phyloP scores from a whole-genome alignment of 2,888 invertebrate species.

The Fragum whitleyi region DNA sequence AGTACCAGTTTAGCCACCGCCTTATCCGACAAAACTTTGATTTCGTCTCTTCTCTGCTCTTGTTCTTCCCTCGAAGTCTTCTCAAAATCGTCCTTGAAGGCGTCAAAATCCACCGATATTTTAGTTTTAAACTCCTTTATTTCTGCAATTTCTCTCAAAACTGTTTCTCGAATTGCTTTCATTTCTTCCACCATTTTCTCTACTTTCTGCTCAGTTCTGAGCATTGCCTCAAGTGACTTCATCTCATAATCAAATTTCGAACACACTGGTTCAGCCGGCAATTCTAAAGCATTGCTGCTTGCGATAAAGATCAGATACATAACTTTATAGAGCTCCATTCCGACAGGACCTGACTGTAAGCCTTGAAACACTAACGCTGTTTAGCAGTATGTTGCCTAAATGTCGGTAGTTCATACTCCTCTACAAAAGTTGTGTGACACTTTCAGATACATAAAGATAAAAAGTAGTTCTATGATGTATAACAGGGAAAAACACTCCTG shows the following conservation, averaged over 20 bases:
- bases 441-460: no score
- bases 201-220: constrained; percentile 2
- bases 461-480: no score
- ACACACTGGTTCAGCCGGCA: background rate
- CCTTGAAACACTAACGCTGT: no score
- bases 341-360: no score
- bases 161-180: background rate
- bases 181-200: constrained; percentile 10
- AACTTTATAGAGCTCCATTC: background rate
- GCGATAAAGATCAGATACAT: background rate
- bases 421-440: no score
- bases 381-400: no score
- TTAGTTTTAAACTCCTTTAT: background rate
- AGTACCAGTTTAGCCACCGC: no score
- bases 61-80: background rate
- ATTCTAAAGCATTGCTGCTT: background rate
- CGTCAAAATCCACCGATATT: background rate
- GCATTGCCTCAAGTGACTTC: background rate
- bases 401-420: no score
- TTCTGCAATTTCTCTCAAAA: background rate
- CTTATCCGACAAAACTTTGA: no score
- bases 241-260: constrained; percentile 16
- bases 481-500: no score
- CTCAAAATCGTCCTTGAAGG: background rate
- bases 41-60: no score